Conservation (phyloP, 2,797 vertebrate species). For the Prunella strophiata region DNA sequence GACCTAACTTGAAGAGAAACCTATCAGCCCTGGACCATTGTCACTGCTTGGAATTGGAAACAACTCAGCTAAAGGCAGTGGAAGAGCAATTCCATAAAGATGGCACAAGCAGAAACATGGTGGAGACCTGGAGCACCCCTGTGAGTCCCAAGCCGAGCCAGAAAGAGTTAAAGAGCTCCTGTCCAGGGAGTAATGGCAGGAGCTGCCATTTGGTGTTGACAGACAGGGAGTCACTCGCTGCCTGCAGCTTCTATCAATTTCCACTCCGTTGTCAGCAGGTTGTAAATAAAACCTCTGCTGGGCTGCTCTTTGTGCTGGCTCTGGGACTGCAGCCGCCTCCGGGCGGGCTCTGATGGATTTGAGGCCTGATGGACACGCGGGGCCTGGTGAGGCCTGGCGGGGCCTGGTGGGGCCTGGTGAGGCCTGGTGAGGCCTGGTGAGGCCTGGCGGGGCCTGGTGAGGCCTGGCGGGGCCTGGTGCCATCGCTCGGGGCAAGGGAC, state of each 20-base stretch:
- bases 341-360: accelerated
- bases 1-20: too few species aligned
- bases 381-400: too few species aligned
- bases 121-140: neutral
- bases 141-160: neutral
- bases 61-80: neutral
- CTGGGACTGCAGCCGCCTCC: neutral
- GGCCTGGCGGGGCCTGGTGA: neutral
- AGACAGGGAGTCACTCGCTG: constrained; percentile 40
- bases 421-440: neutral
- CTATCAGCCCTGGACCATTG: neutral
- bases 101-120: accelerated
- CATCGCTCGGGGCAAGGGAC: accelerated
- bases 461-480: neutral
- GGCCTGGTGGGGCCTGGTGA: neutral
- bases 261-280: constrained; percentile 53
- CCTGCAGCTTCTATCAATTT: constrained; percentile 63
- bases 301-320: neutral
- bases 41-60: neutral
- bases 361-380: neutral
- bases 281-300: constrained; percentile 58
- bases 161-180: constrained; percentile 6
- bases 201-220: constrained; percentile 57
- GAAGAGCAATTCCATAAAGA: neutral
- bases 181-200: neutral